phyloP scores from a whole-genome alignment of 1,140 invertebrate species.

The Octopus bimaculoides region DNA sequence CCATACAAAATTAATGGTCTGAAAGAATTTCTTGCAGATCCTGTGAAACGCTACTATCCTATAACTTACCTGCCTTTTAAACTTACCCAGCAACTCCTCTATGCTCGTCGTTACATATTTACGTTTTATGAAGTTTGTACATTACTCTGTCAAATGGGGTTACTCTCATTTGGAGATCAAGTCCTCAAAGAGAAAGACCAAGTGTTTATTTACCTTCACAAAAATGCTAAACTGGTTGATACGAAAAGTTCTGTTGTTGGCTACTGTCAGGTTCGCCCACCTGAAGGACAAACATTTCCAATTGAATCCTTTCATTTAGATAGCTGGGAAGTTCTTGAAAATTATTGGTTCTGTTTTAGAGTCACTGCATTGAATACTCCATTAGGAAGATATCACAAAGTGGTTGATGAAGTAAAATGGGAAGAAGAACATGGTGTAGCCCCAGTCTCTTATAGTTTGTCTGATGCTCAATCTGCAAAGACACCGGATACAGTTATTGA shows the following conservation, averaged over 20 bases:
- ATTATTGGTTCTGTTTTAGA: not conserved
- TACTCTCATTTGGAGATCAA: conserved; percentile 71
- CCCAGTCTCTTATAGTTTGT: not conserved
- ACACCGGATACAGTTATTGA: conserved; percentile 13
- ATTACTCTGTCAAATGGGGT: conserved; percentile 67
- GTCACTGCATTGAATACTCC: conserved; percentile 1
- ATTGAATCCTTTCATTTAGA: not conserved
- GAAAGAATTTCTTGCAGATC: conserved; percentile 66
- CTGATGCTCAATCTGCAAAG: not conserved
- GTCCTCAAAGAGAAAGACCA: conserved; percentile 69
- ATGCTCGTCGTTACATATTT: conserved; percentile 67
- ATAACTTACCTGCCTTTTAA: conserved; percentile 60
- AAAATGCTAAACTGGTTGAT: conserved; percentile 64
- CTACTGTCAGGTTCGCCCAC: not conserved
- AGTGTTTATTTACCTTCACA: conserved; percentile 71
- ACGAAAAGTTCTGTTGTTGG: conserved; percentile 62
- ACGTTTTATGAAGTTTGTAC: conserved; percentile 63
- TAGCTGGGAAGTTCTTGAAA: not conserved
- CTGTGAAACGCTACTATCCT: conserved; percentile 67
- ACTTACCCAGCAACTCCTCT: conserved; percentile 60
- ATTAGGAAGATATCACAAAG: not conserved
- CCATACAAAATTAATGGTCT: conserved; percentile 61
- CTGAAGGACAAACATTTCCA: conserved; percentile 4
- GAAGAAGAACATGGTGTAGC: not conserved
- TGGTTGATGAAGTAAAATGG: not conserved